Evolutionary conservation across 2,797 vertebrate genomes (phyloP).

Genomic region (Protosalanx chinensis): DNA sequence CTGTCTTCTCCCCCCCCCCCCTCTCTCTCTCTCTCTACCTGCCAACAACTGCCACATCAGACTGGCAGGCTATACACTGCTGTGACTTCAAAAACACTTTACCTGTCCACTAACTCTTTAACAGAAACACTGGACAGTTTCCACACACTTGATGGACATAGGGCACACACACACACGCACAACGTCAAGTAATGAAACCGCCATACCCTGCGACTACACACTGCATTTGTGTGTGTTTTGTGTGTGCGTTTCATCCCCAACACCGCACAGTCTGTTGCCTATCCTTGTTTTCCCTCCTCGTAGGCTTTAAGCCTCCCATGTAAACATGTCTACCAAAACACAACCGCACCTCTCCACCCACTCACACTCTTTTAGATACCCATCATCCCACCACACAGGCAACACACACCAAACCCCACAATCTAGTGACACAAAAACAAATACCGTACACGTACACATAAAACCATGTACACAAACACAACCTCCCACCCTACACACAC

Average conservation of each 20-base stretch:
- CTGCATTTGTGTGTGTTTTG: too few relatives aligned
- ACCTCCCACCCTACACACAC: background rate
- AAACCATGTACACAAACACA: background rate
- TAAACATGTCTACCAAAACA: background rate
- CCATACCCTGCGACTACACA: too few relatives aligned
- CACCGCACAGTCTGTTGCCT: background rate
- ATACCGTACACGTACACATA: constrained; percentile 1
- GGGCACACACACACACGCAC: too few relatives aligned
- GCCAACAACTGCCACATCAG: background rate
- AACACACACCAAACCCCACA: background rate
- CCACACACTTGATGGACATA: background rate
- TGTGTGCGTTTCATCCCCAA: background rate
- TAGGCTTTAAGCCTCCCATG: background rate
- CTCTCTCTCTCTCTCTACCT: constrained; percentile 3
- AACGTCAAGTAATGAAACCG: too few relatives aligned
- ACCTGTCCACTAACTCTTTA: background rate
- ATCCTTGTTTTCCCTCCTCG: background rate
- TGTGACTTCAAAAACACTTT: background rate
- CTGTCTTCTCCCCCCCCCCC: background rate
- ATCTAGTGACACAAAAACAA: background rate
- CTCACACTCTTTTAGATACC: background rate
- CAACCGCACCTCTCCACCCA: background rate
- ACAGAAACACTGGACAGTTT: background rate
- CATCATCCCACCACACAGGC: background rate
- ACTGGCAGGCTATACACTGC: background rate